phyloP scores from a whole-genome alignment of 35 echinoderm and acorn worm genomes.

The Apostichopus parvimensis region DNA sequence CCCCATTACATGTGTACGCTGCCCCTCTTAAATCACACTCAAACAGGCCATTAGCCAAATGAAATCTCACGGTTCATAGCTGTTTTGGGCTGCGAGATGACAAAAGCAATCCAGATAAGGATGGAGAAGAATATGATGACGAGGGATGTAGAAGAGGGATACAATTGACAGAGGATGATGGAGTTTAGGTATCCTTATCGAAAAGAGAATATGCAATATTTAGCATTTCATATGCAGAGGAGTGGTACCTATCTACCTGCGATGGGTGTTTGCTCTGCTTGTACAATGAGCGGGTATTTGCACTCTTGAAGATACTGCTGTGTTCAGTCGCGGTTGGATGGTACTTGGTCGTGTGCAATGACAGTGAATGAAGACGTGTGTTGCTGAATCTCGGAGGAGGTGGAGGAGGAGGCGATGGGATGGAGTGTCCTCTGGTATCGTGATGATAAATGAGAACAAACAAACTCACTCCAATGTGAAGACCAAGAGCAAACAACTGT shows the following conservation, averaged over 20 bases:
- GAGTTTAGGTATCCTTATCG: neutral
- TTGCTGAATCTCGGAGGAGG: neutral
- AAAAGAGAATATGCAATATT: neutral
- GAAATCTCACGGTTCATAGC: conserved; percentile 6
- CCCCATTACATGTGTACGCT: conserved; percentile 52
- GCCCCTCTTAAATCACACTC: conserved; percentile 47
- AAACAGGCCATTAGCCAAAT: conserved; percentile 41
- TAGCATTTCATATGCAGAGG: neutral
- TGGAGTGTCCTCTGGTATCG: neutral
- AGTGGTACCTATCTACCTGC: neutral
- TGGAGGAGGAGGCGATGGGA: neutral
- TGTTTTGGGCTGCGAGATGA: neutral
- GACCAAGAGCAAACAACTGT: conserved; percentile 1
- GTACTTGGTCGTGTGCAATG: neutral
- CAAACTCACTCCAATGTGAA: neutral
- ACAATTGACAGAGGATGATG: conserved; percentile 16
- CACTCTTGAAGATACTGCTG: neutral
- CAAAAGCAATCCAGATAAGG: neutral
- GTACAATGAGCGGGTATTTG: neutral
- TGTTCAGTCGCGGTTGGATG: neutral
- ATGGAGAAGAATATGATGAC: neutral
- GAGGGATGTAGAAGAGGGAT: neutral
- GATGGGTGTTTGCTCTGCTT: neutral
- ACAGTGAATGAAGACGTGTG: conserved; percentile 35
- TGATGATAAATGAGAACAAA: neutral